Evolutionary conservation across 35 echinoderm and acorn worm genomes (phyloP).

Genomic region (Holothuria glaberrima): DNA sequence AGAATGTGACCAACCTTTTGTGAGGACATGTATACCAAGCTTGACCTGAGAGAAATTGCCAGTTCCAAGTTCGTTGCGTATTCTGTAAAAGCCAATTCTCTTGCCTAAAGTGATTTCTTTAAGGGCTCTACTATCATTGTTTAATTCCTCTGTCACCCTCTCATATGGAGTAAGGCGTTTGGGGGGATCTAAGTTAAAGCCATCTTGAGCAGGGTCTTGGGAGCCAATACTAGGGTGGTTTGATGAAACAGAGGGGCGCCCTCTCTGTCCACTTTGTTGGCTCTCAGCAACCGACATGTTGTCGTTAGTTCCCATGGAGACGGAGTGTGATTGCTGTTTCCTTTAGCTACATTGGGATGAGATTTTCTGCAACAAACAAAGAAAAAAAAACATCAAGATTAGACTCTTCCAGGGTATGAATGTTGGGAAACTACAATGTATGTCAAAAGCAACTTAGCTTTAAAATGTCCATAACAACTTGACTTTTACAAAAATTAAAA

Average conservation of each 20-base stretch:
- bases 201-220: slow-evolving; percentile 50
- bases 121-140: slow-evolving; percentile 83
- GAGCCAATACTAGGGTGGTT: slow-evolving; percentile 56
- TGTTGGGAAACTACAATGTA: too few species aligned
- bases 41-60: slow-evolving; percentile 99
- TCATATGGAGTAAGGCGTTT: slow-evolving; percentile 85
- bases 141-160: slow-evolving; percentile 84
- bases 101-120: slow-evolving; percentile 97
- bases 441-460: too few species aligned
- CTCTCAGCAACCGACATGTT: slow-evolving; percentile 62
- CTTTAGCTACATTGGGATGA: too few species aligned
- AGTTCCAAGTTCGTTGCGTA: slow-evolving; percentile 92
- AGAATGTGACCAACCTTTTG: slow-evolving; percentile 82
- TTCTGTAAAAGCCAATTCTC: slow-evolving; percentile 96
- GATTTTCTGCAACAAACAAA: too few species aligned
- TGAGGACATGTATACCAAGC: slow-evolving; percentile 93
- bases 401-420: too few species aligned
- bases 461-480: too few species aligned
- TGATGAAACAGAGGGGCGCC: slow-evolving; percentile 53
- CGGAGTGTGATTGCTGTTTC: background rate
- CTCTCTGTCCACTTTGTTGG: slow-evolving; percentile 31
- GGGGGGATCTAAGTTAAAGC: slow-evolving; percentile 42
- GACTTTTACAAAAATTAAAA: too few species aligned
- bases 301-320: slow-evolving; percentile 53
- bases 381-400: too few species aligned